Base-by-base conservation (phyloP, 2,888 invertebrate genomes). In the Pheosia tremula region DNA sequence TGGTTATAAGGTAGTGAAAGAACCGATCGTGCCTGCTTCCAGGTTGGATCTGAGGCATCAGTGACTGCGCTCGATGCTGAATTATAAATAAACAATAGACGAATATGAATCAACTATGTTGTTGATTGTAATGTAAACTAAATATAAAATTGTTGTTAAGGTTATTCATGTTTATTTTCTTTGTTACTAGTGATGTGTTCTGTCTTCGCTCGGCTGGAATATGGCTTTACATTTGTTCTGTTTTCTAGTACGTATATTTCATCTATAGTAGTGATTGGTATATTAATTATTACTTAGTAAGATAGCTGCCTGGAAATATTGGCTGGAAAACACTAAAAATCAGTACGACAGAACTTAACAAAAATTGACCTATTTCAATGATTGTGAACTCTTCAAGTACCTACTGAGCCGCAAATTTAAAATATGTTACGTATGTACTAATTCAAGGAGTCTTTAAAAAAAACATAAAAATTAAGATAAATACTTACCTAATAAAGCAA, bases 41-140 rank as follows among this genome's bases (percentile, higher is more conserved):
- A 6, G 11, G n/a, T 11, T 55, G 7, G 38, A 39, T 55, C 39
- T 55, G 55, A 53, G 11, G 9, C 37, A 53, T 53, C 36, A 37
- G 24, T 53, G 55, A 38, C 39, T 38, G n/a, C 2, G n/a, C n/a
- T 11, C 5, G 55, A 38, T 41, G n/a, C 8, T n/a, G 55, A n/a
- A 55, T 55, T 39, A 39, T 39, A 54, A 54, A 54, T 11, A 55
- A 55, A 55, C 55, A 55, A 55, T 55, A 55, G 55, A 55, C 39
- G 55, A 39, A 39, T 55, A 13, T 6, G 39, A 39, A 55, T 39
- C 36, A 39, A 39, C 53, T 55, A 5, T 55, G 55, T n/a, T 13
- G 39, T 39, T 55, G n/a, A 39, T 0, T 55, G 3, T 39, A 55
- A 38, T 55, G 39, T 55, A 39, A 55, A 55, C 38, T 55, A 39